Evolutionary conservation across 2,888 invertebrate genomes (phyloP), one percentile per base, ranked within the genome.

Genomic region (Pyrgus malvae): DNA sequence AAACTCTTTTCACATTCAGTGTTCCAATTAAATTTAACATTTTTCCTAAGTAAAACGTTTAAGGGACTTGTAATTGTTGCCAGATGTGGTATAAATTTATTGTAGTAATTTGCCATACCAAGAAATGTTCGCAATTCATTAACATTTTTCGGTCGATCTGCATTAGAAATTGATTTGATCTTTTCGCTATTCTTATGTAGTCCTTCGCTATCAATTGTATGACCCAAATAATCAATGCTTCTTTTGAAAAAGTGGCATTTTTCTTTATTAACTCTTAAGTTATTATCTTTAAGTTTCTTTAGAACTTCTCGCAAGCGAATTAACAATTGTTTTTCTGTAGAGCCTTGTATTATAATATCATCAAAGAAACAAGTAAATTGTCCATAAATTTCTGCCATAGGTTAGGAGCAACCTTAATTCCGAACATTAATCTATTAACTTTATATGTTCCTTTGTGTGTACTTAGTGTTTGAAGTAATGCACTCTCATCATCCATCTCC

Each of bases 301-400:
- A 35, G 35, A 1, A 35, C 35, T 16, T 8, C 12, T 6, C 35
- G 12, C 2, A 41, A 25, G 5, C 41, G 41, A 11, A 12, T 23
- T 9, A 51, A 14, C 17, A 58, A 48, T 46, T 60, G 16, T 33
- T 31, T 35, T 27, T 55, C 55, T 27, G 56, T 60, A n/a, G 14
- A 40, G 23, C 68, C 67, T 51, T 66, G 62, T 29, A 72, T 25
- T 8, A 55, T 51, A n/a, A 60, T 58, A 50, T 76, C 73, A 49
- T 74, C 70, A 25, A 72, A 73, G 57, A 74, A 74, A 59, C 61
- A 19, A 73, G 57, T 11, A 66, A 48, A 48, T 68, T 64, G 27
- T 73, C 74, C 70, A 76, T 74, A 48, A 62, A 68, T 1, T 65
- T 56, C 58, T 74, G 70, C 64, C 70, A 72, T 0, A 63, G 41